These are phyloP conservation scores for Pseudachorutes palmiensis DNA, from an alignment of 1,140 invertebrate genomes.

Conservation along the genomic window DNA sequence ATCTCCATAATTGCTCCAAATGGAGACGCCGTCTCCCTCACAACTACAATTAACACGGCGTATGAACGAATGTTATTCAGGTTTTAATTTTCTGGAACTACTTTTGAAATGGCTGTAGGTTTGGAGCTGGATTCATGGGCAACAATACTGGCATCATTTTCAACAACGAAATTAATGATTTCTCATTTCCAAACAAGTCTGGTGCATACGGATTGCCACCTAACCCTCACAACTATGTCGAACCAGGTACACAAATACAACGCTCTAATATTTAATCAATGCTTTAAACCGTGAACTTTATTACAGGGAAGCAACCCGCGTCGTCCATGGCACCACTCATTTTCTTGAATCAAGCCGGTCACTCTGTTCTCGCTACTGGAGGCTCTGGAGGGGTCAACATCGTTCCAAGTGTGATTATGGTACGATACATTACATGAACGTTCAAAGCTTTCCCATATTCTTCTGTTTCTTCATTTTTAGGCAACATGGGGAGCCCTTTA, in stretches of 20 bases:
- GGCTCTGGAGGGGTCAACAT: conserved; percentile 87
- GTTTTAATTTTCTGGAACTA: conserved; percentile 8
- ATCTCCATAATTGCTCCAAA: conserved; percentile 73
- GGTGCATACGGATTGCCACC: conserved; percentile 51
- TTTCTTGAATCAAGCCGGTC: conserved; percentile 60
- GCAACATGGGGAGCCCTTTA: conserved; percentile 35
- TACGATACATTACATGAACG: no score
- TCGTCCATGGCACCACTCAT: conserved; percentile 89
- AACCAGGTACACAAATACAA: conserved; percentile 41
- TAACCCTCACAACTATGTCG: conserved; percentile 51
- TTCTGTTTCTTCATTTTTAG: conserved; percentile 15
- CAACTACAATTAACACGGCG: conserved; percentile 85
- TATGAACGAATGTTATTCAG: conserved; percentile 43
- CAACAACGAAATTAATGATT: conserved; percentile 94
- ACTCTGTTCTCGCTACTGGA: conserved; percentile 72
- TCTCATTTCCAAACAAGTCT: conserved; percentile 58
- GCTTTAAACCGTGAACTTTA: background rate
- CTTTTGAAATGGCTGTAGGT: conserved; percentile 50
- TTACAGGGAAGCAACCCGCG: conserved; percentile 70
- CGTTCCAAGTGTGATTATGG: conserved; percentile 68
- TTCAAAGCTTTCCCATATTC: no score
- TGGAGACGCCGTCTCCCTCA: conserved; percentile 87
- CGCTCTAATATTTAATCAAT: background rate
- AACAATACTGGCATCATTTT: conserved; percentile 78
- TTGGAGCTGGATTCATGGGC: conserved; percentile 66